These are phyloP conservation scores for Drosophila simulans DNA, from an alignment of 1,140 invertebrate species.

Conservation along the genomic window DNA sequence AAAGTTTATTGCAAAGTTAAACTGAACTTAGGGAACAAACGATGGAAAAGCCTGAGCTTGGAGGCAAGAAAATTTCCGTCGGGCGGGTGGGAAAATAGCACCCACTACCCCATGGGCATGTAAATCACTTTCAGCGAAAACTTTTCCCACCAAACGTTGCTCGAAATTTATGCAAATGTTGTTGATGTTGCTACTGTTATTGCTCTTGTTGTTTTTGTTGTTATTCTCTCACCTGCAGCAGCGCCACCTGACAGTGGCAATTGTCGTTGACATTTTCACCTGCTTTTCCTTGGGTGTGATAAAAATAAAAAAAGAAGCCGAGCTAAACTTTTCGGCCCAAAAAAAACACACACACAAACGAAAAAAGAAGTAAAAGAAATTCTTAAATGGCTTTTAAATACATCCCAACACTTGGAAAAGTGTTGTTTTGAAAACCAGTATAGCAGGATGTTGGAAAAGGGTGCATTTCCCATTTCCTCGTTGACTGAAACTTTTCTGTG, in stretches of 20 bases:
- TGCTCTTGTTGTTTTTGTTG: conserved; percentile 35
- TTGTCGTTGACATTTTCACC: conserved; percentile 78
- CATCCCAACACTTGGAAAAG: conserved; percentile 16
- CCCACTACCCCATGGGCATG: conserved; percentile 33
- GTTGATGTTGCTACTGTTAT: conserved; percentile 62
- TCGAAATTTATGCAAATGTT: conserved; percentile 79
- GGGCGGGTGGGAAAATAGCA: conserved; percentile 3
- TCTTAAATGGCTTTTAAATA: conserved; percentile 78
- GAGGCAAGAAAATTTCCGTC: conserved; percentile 4
- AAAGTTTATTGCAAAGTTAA: conserved; percentile 81
- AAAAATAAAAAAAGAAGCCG: conserved; percentile 12
- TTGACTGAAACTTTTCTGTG: conserved; percentile 54
- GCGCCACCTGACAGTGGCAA: conserved; percentile 76
- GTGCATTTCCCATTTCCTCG: conserved; percentile 12
- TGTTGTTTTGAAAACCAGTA: background rate
- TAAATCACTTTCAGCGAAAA: conserved; percentile 77
- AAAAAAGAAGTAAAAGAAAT: conserved; percentile 10
- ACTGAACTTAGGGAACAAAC: conserved; percentile 78
- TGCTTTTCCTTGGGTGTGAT: conserved; percentile 39
- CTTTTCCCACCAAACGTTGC: conserved; percentile 70
- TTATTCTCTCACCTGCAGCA: conserved; percentile 16
- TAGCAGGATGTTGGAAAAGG: background rate
- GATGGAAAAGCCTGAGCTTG: conserved; percentile 45
- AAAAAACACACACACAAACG: conserved; percentile 22
- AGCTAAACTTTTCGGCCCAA: conserved; percentile 14